Base-by-base conservation (phyloP, 2,888 invertebrate species). In the Tholera decimalis region DNA sequence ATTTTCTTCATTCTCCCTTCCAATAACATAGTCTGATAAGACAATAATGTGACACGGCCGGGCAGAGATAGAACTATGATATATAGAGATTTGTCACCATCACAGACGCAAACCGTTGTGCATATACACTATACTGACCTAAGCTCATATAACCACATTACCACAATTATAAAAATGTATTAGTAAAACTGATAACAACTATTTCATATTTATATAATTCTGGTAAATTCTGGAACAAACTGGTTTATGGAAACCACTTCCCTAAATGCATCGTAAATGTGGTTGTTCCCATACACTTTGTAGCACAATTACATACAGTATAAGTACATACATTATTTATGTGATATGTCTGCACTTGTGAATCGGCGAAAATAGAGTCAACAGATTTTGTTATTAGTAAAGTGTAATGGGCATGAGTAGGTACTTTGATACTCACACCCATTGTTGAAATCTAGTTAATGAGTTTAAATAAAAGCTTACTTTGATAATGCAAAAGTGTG, bases 401-500 rank as follows among this genome's bases (percentile, higher is more conserved):
- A n/a, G n/a, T n/a, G n/a, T n/a, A n/a, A n/a, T n/a, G n/a, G n/a
- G n/a, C n/a, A n/a, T n/a, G n/a, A n/a, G n/a, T n/a, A n/a, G n/a
- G n/a, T n/a, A n/a, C n/a, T n/a, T n/a, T n/a, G 6, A 15, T 9
- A 15, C 4, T 24, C 15, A 22, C n/a, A 37, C n/a, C 2, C n/a
- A 37, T 37, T 37, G 2, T n/a, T 1, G 13, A 9, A 43, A 55
- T 18, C 3, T 1, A n/a, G 6, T 44, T 37, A 1, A 2, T 46
- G 0, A 24, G 18, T 30, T 30, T 24, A 15, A 30, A 44, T 39
- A 33, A 50, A 20, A 15, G 88, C 97, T 91, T 96, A 97, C 96
- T 97, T 97, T 43, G 98, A 97, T 78, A 98, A 96, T 15, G 96
- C 97, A 93, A 98, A 97, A 57, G 97, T 97, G 86, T 98, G 98